A percentile compares a stretch with the other conserved stretches of the same genome.
These are phyloP conservation scores for Hypothenemus hampei DNA, from an alignment of 1,140 invertebrate species.

Conservation along the genomic window DNA sequence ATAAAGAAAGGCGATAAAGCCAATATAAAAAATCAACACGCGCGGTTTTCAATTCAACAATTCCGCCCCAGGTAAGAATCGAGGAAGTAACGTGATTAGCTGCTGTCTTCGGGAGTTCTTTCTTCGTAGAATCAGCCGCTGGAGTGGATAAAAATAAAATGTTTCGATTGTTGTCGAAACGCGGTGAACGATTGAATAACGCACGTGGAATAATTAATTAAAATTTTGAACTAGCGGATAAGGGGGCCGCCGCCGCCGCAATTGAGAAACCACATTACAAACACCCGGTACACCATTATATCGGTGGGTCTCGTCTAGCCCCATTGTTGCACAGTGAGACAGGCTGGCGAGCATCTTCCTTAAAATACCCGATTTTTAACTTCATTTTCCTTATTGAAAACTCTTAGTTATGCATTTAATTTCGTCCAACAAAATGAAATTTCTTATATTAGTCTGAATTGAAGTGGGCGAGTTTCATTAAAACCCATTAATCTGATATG, in stretches of 20 bases:
- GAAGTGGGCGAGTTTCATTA: not conserved
- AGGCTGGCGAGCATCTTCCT: conserved; percentile 4
- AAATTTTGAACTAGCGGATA: conserved; percentile 27
- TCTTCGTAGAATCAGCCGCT: no score
- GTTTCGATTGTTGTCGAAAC: no score
- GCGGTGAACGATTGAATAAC: no score
- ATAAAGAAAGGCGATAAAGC: no score
- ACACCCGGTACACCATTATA: conserved; percentile 29
- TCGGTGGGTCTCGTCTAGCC: conserved; percentile 17
- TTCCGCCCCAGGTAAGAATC: conserved; percentile 16
- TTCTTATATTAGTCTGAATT: no score
- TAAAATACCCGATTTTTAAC: no score
- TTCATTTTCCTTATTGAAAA: no score
- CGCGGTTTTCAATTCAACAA: conserved; percentile 16
- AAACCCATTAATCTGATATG: not conserved
- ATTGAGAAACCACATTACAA: conserved; percentile 30
- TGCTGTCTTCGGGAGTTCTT: no score
- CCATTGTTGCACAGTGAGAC: conserved; percentile 23
- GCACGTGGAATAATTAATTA: conserved; percentile 31
- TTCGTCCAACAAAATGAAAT: no score
- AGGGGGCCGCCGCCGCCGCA: conserved; percentile 25
- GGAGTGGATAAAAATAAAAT: no score
- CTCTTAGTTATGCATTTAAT: no score
- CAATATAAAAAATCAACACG: conserved; percentile 18
- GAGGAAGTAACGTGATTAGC: conserved; percentile 24